These are phyloP conservation scores for Caenorhabditis becei DNA, from an alignment of 2,888 invertebrate genomes.

Conservation along the genomic window DNA sequence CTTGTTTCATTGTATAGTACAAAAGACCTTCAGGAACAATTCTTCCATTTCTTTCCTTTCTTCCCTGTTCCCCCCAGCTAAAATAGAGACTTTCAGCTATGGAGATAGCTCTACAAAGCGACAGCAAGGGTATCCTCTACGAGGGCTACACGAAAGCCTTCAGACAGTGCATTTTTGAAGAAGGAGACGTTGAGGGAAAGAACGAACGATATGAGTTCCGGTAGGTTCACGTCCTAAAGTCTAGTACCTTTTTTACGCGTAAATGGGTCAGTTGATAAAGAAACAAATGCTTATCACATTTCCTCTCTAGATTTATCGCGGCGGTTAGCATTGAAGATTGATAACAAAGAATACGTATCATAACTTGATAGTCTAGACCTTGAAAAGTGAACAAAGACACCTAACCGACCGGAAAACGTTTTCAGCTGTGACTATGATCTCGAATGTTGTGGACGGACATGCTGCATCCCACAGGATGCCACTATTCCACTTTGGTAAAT, in stretches of 20 bases:
- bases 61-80: neutral
- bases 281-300: too few relatives aligned
- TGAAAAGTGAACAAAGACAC: too few relatives aligned
- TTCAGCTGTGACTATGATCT: slow-evolving; percentile 78
- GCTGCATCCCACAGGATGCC: slow-evolving; percentile 77
- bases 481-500: slow-evolving; percentile 77
- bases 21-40: neutral
- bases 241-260: too few relatives aligned
- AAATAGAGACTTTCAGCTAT: slow-evolving; percentile 54
- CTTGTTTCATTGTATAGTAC: neutral
- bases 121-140: slow-evolving; percentile 79
- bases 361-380: too few relatives aligned
- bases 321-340: too few relatives aligned
- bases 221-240: slow-evolving; percentile 45
- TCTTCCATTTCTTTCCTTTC: neutral
- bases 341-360: too few relatives aligned
- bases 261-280: too few relatives aligned
- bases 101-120: slow-evolving; percentile 78
- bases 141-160: slow-evolving; percentile 80
- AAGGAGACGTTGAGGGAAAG: slow-evolving; percentile 77
- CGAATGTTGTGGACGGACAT: slow-evolving; percentile 79
- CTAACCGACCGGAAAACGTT: neutral
- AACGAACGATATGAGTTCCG: slow-evolving; percentile 81
- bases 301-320: too few relatives aligned
- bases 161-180: slow-evolving; percentile 80